These are phyloP conservation scores for Ichneumon xanthorius DNA, from an alignment of 2,888 invertebrate genomes.

Conservation along the genomic window DNA sequence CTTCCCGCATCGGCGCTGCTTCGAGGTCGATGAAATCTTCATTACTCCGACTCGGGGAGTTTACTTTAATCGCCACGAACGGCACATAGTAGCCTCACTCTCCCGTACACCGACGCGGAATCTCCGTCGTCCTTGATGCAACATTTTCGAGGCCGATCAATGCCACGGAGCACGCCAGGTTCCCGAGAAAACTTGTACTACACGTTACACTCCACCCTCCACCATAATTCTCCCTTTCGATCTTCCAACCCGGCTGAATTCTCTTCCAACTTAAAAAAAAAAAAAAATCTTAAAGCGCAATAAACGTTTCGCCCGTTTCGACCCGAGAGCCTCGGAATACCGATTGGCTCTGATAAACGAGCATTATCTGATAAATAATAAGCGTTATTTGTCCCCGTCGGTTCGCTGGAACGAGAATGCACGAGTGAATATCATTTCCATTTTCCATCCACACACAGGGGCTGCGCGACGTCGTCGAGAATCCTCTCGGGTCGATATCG, in stretches of 20 bases:
- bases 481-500: constrained; percentile 48
- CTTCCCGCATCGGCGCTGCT: constrained; percentile 35
- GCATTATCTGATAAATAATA: constrained; percentile 63
- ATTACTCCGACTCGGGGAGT: constrained; percentile 28
- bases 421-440: constrained; percentile 59
- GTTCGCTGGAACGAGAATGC: constrained; percentile 38
- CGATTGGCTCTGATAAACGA: constrained; percentile 64
- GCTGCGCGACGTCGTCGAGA: constrained; percentile 29
- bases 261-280: constrained; percentile 11
- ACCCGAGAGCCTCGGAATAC: constrained; percentile 22
- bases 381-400: constrained; percentile 65
- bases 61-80: constrained; percentile 13
- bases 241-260: constrained; percentile 50
- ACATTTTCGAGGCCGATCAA: constrained; percentile 54
- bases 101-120: constrained; percentile 23
- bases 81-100: constrained; percentile 5
- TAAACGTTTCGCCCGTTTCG: constrained; percentile 37
- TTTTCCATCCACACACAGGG: constrained; percentile 38
- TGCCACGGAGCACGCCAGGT: constrained; percentile 53
- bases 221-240: constrained; percentile 44
- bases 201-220: constrained; percentile 19
- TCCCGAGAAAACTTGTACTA: constrained; percentile 45
- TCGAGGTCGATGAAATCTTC: constrained; percentile 63
- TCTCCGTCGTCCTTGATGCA: constrained; percentile 56
- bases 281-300: constrained; percentile 44